Evolutionary conservation across 2,888 invertebrate genomes (phyloP), one percentile per base, ranked within the genome.

Genomic region (Trichogramma dendrolimi): DNA sequence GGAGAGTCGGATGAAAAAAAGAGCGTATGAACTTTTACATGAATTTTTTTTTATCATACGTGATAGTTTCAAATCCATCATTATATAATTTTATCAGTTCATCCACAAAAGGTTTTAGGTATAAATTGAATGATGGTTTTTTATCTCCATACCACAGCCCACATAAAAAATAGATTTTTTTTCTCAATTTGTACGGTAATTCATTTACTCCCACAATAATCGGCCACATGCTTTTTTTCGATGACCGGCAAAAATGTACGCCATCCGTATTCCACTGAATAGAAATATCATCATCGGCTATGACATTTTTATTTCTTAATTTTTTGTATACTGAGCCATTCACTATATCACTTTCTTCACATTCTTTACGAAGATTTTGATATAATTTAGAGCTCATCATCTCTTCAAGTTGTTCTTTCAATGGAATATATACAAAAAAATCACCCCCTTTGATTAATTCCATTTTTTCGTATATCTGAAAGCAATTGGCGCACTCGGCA

Each of bases 171-270:
- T 63, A 61, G 52, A 65, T 61, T 41, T 65, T 59, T 60, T 44
- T 56, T 40, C 42, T 3, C 5, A 11, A 41, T 11, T 11, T 41
- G 14, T 53, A 53, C 40, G 41, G 11, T 11, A 68, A 46, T 53
- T 68, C 67, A 58, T 68, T 68, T 10, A 68, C 51, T n/a, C 48
- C 10, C n/a, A 67, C 50, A 43, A 53, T 48, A 27, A 68, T 52
- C 5, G 65, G 67, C 65, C 67, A 67, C 52, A 66, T 49, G 14
- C 61, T 55, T 43, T 44, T 6, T 42, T 53, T 50, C 10, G 50
- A 50, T 6, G 50, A 50, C 38, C 39, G 6, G 39, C 6, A 50
- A 6, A 50, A 27, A 2, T 38, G 6, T 6, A 50, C 38, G 2
- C 38, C 50, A 38, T 38, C 50, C 10, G 38, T 50, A 39, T 50